Percentiles rank a stretch among this genome's conserved stretches.
Conservation (phyloP, 2,113 vertebrate species). For the Caracal caracal region DNA sequence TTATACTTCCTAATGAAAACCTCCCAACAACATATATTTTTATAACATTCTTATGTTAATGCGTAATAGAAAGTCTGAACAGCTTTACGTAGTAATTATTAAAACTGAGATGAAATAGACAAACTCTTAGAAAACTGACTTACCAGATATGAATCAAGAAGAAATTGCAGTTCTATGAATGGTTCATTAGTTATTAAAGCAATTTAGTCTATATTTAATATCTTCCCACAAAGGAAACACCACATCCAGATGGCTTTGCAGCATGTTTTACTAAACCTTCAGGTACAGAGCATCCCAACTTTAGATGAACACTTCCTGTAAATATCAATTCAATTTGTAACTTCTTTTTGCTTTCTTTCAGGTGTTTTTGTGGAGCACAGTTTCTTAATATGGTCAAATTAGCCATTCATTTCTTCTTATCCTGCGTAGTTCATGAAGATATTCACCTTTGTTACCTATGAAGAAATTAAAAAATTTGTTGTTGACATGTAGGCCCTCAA, state of each 20-base stretch:
- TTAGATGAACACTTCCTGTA: not conserved
- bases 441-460: not conserved
- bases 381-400: not conserved
- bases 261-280: not conserved
- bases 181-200: not conserved
- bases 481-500: not conserved
- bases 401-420: not conserved
- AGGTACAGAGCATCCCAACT: not conserved
- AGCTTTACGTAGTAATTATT: not conserved
- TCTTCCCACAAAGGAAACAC: not conserved
- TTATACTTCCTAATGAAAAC: not conserved
- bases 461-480: not conserved
- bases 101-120: conserved; percentile 13
- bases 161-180: not conserved
- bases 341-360: not conserved
- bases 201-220: not conserved
- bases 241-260: not conserved
- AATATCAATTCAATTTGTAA: not conserved
- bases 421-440: not conserved
- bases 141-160: not conserved
- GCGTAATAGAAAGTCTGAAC: not conserved
- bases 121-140: not conserved
- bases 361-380: not conserved
- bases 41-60: not conserved
- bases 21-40: not conserved